Conservation (phyloP, 2,888 invertebrate species). For the Parelbella ahira region DNA sequence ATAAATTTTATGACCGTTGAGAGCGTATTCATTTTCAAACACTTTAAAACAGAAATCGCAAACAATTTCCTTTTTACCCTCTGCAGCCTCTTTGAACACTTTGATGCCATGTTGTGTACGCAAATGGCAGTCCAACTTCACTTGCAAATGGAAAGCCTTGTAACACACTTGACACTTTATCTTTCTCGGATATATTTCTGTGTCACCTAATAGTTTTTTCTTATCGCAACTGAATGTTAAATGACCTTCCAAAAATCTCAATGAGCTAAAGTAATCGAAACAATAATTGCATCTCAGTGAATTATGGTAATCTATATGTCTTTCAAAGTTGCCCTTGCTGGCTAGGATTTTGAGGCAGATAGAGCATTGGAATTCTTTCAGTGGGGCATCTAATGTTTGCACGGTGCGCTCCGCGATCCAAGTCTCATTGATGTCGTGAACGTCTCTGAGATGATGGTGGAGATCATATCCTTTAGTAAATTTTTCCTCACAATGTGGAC, state of each 20-base stretch:
- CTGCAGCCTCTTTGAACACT: constrained; percentile 45
- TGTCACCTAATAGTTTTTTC: constrained; percentile 63
- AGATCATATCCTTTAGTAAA: constrained; percentile 66
- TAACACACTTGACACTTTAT: constrained; percentile 71
- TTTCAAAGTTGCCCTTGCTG: constrained; percentile 69
- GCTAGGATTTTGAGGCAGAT: constrained; percentile 69
- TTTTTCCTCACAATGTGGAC: constrained; percentile 60
- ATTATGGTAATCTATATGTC: constrained; percentile 75
- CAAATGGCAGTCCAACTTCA: constrained; percentile 72
- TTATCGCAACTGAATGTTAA: constrained; percentile 67
- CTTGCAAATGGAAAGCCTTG: constrained; percentile 72
- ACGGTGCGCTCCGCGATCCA: constrained; percentile 66
- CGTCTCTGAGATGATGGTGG: constrained; percentile 66
- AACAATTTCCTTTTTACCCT: constrained; percentile 53
- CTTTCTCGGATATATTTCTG: constrained; percentile 61
- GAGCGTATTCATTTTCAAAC: constrained; percentile 66
- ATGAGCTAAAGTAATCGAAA: constrained; percentile 66
- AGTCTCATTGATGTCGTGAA: constrained; percentile 60
- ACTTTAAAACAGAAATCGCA: constrained; percentile 74
- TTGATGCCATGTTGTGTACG: constrained; percentile 59
- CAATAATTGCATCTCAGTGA: constrained; percentile 73
- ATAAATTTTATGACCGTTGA: constrained; percentile 63
- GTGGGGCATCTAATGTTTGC: constrained; percentile 51
- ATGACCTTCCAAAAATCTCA: constrained; percentile 69
- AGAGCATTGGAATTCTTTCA: constrained; percentile 70